Percentiles rank a stretch among this genome's conserved stretches.
Conservation (phyloP, 2,113 vertebrate species). For the Hyla sarda region DNA sequence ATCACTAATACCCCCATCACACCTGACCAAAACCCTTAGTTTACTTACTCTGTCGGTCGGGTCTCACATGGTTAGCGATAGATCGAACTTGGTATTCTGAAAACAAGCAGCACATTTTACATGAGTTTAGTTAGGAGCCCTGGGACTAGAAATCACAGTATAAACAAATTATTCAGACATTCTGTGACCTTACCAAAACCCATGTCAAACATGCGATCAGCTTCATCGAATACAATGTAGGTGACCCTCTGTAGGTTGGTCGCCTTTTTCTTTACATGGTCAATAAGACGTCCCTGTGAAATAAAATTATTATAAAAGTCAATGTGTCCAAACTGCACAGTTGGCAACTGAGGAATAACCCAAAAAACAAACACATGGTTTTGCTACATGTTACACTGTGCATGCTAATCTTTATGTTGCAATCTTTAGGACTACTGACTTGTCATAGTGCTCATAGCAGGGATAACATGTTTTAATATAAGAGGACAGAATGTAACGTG, state of each 20-base stretch:
- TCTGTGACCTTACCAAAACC: conserved; percentile 86
- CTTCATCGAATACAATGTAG: conserved; percentile 98
- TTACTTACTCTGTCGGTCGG: conserved; percentile 95
- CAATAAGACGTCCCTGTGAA: conserved; percentile 92
- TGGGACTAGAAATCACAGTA: neutral
- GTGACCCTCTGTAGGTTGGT: conserved; percentile 95
- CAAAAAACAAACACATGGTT: neutral
- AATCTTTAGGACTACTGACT: too few species aligned
- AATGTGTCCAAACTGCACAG: neutral
- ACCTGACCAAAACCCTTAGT: neutral
- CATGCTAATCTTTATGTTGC: too few species aligned
- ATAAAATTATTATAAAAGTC: neutral
- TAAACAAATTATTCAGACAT: neutral
- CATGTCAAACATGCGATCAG: conserved; percentile 99
- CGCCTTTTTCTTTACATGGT: conserved; percentile 98
- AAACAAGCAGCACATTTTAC: conserved; percentile 42
- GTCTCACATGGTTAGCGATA: conserved; percentile 93
- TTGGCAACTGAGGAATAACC: neutral
- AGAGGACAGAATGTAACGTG: too few species aligned
- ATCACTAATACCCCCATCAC: neutral
- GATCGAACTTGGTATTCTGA: conserved; percentile 97
- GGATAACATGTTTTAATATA: too few species aligned
- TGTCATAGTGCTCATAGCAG: too few species aligned
- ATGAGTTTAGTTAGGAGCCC: neutral
- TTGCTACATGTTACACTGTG: too few species aligned